Evolutionary conservation across 1,140 invertebrate species (phyloP), one percentile per base, ranked within the genome.

Genomic region (Philopotamus ludificatus): DNA sequence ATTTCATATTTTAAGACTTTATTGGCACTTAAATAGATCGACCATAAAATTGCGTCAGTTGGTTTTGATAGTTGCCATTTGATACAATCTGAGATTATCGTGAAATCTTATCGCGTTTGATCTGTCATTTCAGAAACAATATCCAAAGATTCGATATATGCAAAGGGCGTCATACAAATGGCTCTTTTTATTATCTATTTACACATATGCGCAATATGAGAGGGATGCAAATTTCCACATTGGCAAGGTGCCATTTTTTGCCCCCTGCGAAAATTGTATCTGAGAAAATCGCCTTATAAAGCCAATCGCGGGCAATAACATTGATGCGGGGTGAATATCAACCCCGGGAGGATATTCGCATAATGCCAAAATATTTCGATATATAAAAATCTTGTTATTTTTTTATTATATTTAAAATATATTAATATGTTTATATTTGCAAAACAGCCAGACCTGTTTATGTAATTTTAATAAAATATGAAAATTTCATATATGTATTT

Each of bases 61-160:
- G n/a, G n/a, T n/a, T n/a, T n/a, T n/a, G n/a, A n/a, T n/a, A n/a
- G n/a, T n/a, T n/a, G n/a, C n/a, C n/a, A n/a, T n/a, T n/a, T n/a
- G n/a, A n/a, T n/a, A n/a, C n/a, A n/a, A n/a, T n/a, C n/a, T n/a
- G n/a, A n/a, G n/a, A n/a, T n/a, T n/a, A n/a, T n/a, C n/a, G n/a
- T n/a, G n/a, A n/a, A n/a, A n/a, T n/a, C n/a, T n/a, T n/a, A n/a
- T n/a, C n/a, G n/a, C n/a, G n/a, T n/a, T n/a, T n/a, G n/a, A n/a
- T n/a, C n/a, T n/a, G n/a, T n/a, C n/a, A n/a, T n/a, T n/a, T n/a
- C n/a, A n/a, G n/a, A 65, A 65, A 65, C 63, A 65, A 65, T 65
- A 65, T 59, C 49, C 54, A 49, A 65, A 65, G 51, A 51, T 21
- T 58, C 63, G 28, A 66, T 66, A 60, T 47, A 4, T 15, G 28